Conservation (phyloP, 1,140 invertebrate genomes). For the Hycleus cichorii region DNA sequence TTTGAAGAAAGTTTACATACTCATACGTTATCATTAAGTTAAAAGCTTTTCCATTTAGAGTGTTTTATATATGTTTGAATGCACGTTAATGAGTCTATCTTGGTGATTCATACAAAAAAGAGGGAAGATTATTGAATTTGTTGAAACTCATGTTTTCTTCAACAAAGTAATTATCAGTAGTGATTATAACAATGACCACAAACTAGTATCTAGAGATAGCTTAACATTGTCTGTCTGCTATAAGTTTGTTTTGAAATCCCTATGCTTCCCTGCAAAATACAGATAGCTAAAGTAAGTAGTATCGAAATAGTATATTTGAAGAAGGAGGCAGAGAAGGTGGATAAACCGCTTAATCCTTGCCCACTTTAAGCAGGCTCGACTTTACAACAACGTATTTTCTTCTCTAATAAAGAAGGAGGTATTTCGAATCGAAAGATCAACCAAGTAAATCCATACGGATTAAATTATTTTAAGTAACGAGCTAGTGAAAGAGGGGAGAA, state of each 20-base stretch:
- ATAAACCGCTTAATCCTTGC: constrained; percentile 33
- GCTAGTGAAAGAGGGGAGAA: constrained; percentile 3
- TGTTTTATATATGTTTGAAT: too few relatives aligned
- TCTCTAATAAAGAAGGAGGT: constrained; percentile 1
- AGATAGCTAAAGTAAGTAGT: constrained; percentile 39
- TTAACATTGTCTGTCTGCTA: constrained; percentile 8
- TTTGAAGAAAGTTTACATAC: too few relatives aligned
- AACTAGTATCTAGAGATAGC: constrained; percentile 20
- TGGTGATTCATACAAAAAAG: too few relatives aligned
- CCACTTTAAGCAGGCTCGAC: constrained; percentile 8
- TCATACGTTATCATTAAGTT: too few relatives aligned
- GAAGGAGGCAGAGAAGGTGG: neutral
- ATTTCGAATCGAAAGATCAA: constrained; percentile 11
- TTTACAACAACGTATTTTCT: constrained; percentile 20
- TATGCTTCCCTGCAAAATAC: constrained; percentile 33
- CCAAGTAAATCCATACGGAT: constrained; percentile 19
- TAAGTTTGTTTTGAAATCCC: constrained; percentile 25
- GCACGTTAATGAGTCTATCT: too few relatives aligned
- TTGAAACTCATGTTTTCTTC: too few relatives aligned
- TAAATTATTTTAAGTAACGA: constrained; percentile 14
- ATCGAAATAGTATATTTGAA: constrained; percentile 20
- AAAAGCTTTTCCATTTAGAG: too few relatives aligned
- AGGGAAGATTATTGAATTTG: too few relatives aligned
- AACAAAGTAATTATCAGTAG: constrained; percentile 2
- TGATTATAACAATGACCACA: constrained; percentile 25